Evolutionary conservation across 2,113 vertebrate genomes (phyloP), one percentile per base, ranked within the genome.

Genomic region (Phylloscopus trochilus): DNA sequence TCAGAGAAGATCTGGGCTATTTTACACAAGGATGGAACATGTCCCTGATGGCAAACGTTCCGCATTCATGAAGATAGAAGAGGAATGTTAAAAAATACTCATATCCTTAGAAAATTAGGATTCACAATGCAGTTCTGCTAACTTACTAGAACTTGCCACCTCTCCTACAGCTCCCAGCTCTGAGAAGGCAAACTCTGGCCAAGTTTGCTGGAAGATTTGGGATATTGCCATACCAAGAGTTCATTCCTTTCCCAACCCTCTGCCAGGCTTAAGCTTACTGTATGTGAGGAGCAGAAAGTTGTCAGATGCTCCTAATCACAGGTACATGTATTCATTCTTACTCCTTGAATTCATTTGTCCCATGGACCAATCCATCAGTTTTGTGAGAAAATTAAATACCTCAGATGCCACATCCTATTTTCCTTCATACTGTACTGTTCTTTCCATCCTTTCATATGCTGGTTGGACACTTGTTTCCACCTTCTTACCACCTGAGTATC

Each of bases 321-420:
- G 23, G 2, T 18, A 24, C 6, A 8, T 6, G 3, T 27, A 33
- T 18, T 1, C 0, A 22, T 27, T 46, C 18, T 44, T n/a, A 37
- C 6, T 73, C 11, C 13, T 37, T 77, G 21, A 69, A 75, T 79
- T 59, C 1, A 19, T 28, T 59, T 87, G 10, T 44, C 30, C 27
- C 14, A 17, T 35, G 20, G 47, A 66, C 21, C 16, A 19, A 47
- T 26, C 20, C 13, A 6, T 43, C 56, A n/a, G 10, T 2, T 76
- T 55, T 41, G 33, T 44, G 43, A 87, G 37, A 79, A 93, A 83
- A 69, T 9, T 0, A 85, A 83, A 82, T 22, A 3, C 10, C 9
- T 16, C 7, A 60, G 44, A 47, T 22, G 7, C 13, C 1, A 0
- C 4, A 30, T 74, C n/a, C 15, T 44, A 2, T 84, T 93, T 84